A percentile compares a stretch with the other conserved stretches of the same genome.
phyloP scores from a whole-genome alignment of 2,113 vertebrate genomes.

The Peromyscus maniculatus region DNA sequence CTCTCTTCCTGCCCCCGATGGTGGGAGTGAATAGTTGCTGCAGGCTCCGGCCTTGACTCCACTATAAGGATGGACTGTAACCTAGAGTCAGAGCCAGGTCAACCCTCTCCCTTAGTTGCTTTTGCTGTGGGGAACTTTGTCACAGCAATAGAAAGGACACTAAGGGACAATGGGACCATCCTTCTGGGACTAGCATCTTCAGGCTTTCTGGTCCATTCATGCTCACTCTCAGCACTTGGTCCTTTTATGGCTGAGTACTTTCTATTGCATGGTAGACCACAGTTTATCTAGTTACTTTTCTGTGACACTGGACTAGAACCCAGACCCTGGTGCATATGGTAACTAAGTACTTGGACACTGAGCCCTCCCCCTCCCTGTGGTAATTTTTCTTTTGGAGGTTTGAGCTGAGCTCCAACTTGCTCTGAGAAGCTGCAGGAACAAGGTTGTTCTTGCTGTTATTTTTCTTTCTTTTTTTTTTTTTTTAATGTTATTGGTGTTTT shows the following conservation, averaged over 20 bases:
- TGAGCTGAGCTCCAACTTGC: background rate
- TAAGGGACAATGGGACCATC: background rate
- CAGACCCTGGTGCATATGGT: background rate
- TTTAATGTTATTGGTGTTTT: too few species aligned
- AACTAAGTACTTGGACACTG: too few species aligned
- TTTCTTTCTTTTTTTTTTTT: too few species aligned
- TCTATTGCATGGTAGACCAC: background rate
- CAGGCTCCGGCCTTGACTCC: background rate
- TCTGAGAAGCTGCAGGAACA: background rate
- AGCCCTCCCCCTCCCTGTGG: too few species aligned
- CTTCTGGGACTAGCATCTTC: background rate
- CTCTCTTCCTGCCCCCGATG: background rate
- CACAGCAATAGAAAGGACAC: background rate
- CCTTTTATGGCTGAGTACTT: background rate
- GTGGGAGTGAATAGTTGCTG: background rate
- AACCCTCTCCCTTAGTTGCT: background rate
- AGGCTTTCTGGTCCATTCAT: background rate
- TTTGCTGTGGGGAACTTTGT: background rate
- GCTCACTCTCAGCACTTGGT: background rate
- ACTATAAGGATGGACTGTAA: background rate
- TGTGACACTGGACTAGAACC: background rate
- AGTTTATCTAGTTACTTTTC: background rate
- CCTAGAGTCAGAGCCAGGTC: background rate
- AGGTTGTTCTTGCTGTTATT: background rate
- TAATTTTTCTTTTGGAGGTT: background rate